Base-by-base conservation (phyloP, 2,797 vertebrate species). In the Hydrocynus forskahlii region DNA sequence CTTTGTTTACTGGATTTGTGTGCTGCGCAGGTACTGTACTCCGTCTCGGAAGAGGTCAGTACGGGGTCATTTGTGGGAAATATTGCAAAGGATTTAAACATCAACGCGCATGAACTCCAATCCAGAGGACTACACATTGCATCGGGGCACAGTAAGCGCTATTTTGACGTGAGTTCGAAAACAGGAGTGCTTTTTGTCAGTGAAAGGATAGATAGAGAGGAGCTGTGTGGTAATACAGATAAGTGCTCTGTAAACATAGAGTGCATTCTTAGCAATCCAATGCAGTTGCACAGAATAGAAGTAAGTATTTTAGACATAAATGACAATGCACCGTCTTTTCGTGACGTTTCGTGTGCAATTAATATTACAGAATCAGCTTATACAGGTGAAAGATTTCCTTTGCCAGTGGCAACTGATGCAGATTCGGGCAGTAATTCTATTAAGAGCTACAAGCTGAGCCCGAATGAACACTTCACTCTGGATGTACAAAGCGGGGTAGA, bases 21-120 rank as follows among this genome's bases (percentile, higher is more conserved):
- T n/a, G 86, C 86, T 43, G 93, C 89, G 12, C 93, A 92, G 89
- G 88, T 95, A 66, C 89, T 92, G 4, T 98, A 97, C 88, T 95
- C 96, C 0, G 90, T 97, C 75, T 94, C 88, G 63, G 97, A 98
- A 91, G 97, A 98, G 89, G 90, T 95, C 80, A 94, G 91, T 17
- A 92, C 75, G 1, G 96, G 96, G 5, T 92, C 95, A 52, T 87
- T 94, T 63, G 94, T 98, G 88, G 97, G 97, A 84, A 95, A 96
- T 90, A 93, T 97, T 80, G 96, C 95, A 0, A 92, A 88, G 72
- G 96, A 97, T 63, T 86, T 97, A 81, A 94, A 94, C 69, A 84
- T 97, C 57, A 96, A 96, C 83, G 87, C 93, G 59, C 92, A 94
- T 78, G 95, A 95, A 2, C 78, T 98, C 90, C 94, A 95, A 82